Conservation (phyloP, 1,140 invertebrate genomes). For the Pseudomyrmex sp. region DNA sequence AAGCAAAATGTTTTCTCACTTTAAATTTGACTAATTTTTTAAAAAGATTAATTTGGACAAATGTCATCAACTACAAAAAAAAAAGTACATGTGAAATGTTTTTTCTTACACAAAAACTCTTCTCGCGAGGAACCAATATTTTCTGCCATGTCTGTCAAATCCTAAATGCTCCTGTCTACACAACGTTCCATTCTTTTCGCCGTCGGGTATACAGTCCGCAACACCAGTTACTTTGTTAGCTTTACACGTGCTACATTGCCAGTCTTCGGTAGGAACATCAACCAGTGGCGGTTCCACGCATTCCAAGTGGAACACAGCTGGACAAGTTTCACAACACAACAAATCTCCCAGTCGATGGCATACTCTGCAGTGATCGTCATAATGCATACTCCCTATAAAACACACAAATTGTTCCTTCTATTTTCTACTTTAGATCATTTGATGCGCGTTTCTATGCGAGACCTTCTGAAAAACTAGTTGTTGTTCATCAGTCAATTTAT, state of each 20-base stretch:
- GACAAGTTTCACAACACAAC: slow-evolving; percentile 98
- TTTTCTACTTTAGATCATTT: background rate
- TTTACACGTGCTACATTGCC: slow-evolving; percentile 97
- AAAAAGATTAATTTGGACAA: no score
- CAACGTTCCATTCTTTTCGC: slow-evolving; percentile 95
- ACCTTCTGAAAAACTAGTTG: no score
- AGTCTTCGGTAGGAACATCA: slow-evolving; percentile 97
- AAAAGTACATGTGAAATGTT: background rate
- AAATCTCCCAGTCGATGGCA: slow-evolving; percentile 98
- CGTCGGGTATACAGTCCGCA: slow-evolving; percentile 95
- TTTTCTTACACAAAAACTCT: slow-evolving; percentile 95
- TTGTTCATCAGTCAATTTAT: no score
- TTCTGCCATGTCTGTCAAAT: slow-evolving; percentile 96
- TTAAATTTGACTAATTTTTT: no score
- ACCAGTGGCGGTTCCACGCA: slow-evolving; percentile 97
- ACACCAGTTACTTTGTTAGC: slow-evolving; percentile 96
- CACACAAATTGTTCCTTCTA: slow-evolving; percentile 42
- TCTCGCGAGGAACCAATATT: slow-evolving; percentile 98
- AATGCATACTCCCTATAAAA: slow-evolving; percentile 93
- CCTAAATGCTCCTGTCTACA: slow-evolving; percentile 97
- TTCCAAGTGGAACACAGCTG: slow-evolving; percentile 97
- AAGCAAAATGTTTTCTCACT: no score
- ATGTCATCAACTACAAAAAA: no score
- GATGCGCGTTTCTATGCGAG: no score
- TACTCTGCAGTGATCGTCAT: slow-evolving; percentile 97